Evolutionary conservation across 2,888 invertebrate genomes (phyloP), one percentile per base, ranked within the genome.

Genomic region (Desoria tigrina): DNA sequence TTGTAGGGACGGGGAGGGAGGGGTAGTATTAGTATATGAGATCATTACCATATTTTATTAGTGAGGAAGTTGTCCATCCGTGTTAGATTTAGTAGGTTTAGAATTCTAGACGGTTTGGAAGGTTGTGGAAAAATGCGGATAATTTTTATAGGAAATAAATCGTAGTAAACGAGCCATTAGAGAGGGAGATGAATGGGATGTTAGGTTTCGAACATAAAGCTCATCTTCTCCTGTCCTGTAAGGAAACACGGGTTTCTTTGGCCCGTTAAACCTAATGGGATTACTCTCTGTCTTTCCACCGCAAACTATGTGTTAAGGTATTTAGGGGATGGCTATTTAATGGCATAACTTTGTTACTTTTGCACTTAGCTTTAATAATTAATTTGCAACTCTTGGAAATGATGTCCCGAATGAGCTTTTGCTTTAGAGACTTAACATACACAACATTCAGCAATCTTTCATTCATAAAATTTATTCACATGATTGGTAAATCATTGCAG

Each of bases 131-230:
- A 66, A 64, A 63, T 60, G 54, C 45, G 67, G 66, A 65, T 66
- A 63, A 66, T 67, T 65, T 71, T 68, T 71, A 68, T 71, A 64
- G 71, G 66, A 42, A 60, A 71, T 71, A 71, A 71, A 71, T 71
- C 68, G 58, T 71, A 16, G 50, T 56, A 58, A 68, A 68, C 62
- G 68, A 63, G 61, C 71, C 71, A 71, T 71, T 71, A 59, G 50
- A 59, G 50, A 63, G 51, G 49, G 45, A 57, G 59, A 69, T 66
- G 66, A 57, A 61, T 61, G 54, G 57, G 39, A 51, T 56, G 45
- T 6, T 45, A 45, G 45, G 6, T 45, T 45, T 45, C 4, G 45
- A 18, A 18, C n/a, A 45, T 16, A 18, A 18, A 45, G 45, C 45
- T 45, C n/a, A 45, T 45, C 45, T 21, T 11, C 6, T n/a, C n/a